Evolutionary conservation across 2,113 vertebrate species (phyloP).

Genomic region (Tetrax tetrax): DNA sequence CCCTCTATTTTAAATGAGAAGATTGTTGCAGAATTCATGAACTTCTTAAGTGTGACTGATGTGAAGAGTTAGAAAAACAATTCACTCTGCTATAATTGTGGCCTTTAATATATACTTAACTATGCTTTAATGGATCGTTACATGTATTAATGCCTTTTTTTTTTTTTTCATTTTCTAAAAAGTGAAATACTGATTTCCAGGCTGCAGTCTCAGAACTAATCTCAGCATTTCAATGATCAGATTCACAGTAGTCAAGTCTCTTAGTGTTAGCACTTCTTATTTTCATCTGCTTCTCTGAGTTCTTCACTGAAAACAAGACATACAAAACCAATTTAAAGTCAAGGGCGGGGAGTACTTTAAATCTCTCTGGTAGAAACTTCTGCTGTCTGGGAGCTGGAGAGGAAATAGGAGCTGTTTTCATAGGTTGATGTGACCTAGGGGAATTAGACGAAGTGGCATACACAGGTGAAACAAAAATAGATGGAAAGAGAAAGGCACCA

Average conservation of each 20-base stretch:
- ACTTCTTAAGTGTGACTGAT: not conserved
- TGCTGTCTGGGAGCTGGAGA: not conserved
- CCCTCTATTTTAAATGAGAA: not conserved
- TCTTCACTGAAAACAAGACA: not conserved
- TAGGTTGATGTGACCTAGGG: not conserved
- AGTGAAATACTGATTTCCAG: not conserved
- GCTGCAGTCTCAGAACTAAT: not conserved
- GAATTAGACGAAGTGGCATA: not conserved
- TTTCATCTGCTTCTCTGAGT: not conserved
- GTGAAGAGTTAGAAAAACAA: not conserved
- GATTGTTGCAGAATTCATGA: not conserved
- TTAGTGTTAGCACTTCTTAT: not conserved
- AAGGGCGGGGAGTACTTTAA: not conserved
- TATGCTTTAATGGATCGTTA: not conserved
- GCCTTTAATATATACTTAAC: not conserved
- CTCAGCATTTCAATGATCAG: not conserved
- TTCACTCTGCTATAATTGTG: not conserved
- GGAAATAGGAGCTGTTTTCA: not conserved
- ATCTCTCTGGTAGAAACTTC: not conserved
- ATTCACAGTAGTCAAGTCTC: not conserved
- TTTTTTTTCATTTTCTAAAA: not conserved
- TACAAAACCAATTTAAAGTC: not conserved
- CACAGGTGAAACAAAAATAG: not conserved
- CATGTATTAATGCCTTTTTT: not conserved
- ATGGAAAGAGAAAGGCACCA: not conserved